Base-by-base conservation (phyloP, 2,113 vertebrate species). In the Lanius ludovicianus region DNA sequence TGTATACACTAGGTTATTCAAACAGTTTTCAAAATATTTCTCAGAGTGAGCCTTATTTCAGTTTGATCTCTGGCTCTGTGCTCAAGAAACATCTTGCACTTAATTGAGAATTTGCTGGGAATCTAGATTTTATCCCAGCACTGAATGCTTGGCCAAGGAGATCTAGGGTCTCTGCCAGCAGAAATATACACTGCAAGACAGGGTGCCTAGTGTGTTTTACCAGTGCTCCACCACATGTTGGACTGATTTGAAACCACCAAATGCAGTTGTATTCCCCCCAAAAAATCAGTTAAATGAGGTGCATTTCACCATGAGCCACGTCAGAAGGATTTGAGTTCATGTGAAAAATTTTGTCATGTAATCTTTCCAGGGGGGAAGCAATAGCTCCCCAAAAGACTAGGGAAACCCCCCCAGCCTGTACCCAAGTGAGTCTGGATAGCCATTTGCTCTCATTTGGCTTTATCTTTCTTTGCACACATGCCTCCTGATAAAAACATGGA, bases 31-130 rank as follows among this genome's bases (percentile, higher is more conserved):
- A 87, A 95, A 94, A 93, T 87, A 94, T 90, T 96, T 93, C 93
- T 90, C 83, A 86, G 83, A 92, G 27, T 3, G 39, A 84, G 90
- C 78, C 79, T 90, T 74, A 90, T 80, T 96, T 95, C 87, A 73
- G 89, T 87, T 94, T 93, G 91, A 96, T 96, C 93, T 93, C 93
- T 96, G 95, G 94, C 95, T 96, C 78, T 0, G 0, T 62, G 84
- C 87, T 95, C 78, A 1, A 94, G 93, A 93, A 95, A 97, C 90
- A 94, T 89, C 95, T 96, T 96, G 93, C 89, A 90, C 75, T 94
- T 96, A 60, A 90, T 94, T 88, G 92, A 85, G 93, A 96, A 93
- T 90, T 97, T 91, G 87, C 87, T 97, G 95, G 96, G 95, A 97
- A 95, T 80, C 84, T 94, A 87, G 75, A 94, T 88, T 93, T 62